phyloP scores from a whole-genome alignment of 53 echinoderm and acorn worm species.

The Hippasteria phrygiana region DNA sequence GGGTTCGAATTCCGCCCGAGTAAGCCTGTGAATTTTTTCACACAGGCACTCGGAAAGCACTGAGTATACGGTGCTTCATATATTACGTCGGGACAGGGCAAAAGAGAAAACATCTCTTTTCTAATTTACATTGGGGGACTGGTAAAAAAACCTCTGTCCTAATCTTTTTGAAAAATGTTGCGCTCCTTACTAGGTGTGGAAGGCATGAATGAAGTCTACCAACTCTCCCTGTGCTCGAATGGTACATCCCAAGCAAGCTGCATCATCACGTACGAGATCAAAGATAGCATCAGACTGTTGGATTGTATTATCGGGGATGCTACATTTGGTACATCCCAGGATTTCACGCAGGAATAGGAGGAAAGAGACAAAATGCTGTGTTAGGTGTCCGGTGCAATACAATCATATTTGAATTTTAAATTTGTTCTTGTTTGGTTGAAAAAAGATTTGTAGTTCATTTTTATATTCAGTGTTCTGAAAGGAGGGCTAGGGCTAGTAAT shows the following conservation, averaged over 20 bases:
- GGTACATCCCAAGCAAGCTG: conserved; percentile 56
- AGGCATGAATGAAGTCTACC: conserved; percentile 63
- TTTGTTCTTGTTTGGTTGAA: too few relatives aligned
- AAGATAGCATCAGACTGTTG: conserved; percentile 75
- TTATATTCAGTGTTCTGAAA: too few relatives aligned
- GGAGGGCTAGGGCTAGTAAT: too few relatives aligned
- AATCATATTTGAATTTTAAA: neutral
- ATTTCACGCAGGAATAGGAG: conserved; percentile 28
- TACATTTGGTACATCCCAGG: conserved; percentile 36
- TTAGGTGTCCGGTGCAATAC: neutral
- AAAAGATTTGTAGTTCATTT: too few relatives aligned
- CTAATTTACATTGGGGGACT: too few relatives aligned
- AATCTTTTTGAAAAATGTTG: neutral
- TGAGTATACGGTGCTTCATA: too few relatives aligned
- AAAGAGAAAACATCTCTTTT: too few relatives aligned
- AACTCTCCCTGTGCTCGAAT: conserved; percentile 66
- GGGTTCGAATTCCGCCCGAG: too few relatives aligned
- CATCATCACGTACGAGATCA: conserved; percentile 83
- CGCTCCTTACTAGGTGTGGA: conserved; percentile 57
- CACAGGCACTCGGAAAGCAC: too few relatives aligned
- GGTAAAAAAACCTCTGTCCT: neutral
- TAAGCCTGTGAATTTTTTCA: too few relatives aligned
- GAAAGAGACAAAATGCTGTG: neutral
- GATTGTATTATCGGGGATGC: conserved; percentile 75
- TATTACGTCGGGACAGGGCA: too few relatives aligned